Conservation (phyloP, 2,113 vertebrate genomes). For the Calonectris borealis region DNA sequence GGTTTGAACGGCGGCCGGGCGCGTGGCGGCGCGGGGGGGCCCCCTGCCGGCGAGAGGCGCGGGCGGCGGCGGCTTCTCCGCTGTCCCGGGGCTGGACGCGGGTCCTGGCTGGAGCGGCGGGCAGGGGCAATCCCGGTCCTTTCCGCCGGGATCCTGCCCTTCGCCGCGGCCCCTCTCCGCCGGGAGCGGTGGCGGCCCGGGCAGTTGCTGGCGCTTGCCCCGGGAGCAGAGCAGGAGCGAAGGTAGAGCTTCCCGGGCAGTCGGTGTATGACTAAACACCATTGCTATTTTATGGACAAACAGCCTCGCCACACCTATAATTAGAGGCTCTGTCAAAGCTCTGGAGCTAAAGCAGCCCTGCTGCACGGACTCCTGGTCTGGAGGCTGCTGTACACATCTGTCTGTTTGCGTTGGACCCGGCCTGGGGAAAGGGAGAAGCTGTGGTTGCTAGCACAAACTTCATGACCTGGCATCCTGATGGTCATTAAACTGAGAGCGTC, state of each 20-base stretch:
- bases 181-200: neutral
- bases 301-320: neutral
- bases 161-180: neutral
- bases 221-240: fast-evolving
- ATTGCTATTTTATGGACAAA: neutral
- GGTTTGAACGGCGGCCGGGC: neutral
- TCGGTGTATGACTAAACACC: neutral
- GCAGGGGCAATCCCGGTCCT: too few relatives aligned
- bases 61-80: neutral
- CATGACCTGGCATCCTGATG: neutral
- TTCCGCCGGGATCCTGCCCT: neutral
- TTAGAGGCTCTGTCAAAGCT: neutral
- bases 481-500: neutral
- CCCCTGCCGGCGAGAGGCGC: neutral
- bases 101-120: neutral
- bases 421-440: neutral
- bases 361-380: neutral
- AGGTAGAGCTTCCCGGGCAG: neutral
- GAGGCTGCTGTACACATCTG: neutral
- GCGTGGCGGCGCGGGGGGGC: neutral
- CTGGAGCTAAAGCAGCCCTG: neutral
- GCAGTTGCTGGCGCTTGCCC: fast-evolving
- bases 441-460: neutral
- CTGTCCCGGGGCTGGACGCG: neutral
- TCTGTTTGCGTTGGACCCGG: neutral